Conservation (phyloP, 1,140 invertebrate species). For the Rhyzopertha dominica region DNA sequence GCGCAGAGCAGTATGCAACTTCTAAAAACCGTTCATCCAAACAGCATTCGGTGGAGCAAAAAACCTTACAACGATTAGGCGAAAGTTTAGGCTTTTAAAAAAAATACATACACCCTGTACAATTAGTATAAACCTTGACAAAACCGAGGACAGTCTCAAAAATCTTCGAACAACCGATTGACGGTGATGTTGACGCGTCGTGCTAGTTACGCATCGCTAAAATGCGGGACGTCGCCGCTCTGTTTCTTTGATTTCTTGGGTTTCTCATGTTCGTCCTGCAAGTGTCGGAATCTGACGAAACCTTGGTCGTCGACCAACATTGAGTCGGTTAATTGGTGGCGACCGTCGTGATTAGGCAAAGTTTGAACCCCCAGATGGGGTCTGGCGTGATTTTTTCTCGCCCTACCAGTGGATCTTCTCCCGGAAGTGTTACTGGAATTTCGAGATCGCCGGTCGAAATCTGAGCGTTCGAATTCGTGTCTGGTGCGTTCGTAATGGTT, state of each 20-base stretch:
- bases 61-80: too few species aligned
- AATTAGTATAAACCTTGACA: too few species aligned
- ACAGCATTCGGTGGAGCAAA: too few species aligned
- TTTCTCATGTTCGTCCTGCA: conserved; percentile 34
- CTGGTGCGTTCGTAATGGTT: conserved; percentile 42
- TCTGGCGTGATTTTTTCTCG: conserved; percentile 33
- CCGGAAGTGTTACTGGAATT: conserved; percentile 41
- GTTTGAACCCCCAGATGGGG: conserved; percentile 41
- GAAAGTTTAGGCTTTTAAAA: too few species aligned
- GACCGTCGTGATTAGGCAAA: conserved; percentile 41
- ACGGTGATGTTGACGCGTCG: too few species aligned
- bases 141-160: too few species aligned
- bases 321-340: conserved; percentile 33
- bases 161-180: too few species aligned
- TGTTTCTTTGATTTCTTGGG: conserved; percentile 29
- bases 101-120: too few species aligned
- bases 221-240: conserved; percentile 35
- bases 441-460: conserved; percentile 47
- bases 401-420: conserved; percentile 34
- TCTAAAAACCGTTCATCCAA: too few species aligned
- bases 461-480: conserved; percentile 50
- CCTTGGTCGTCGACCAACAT: conserved; percentile 83
- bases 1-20: too few species aligned
- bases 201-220: conserved; percentile 41
- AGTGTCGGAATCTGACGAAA: conserved; percentile 70